Evolutionary conservation across 2,888 invertebrate species (phyloP).

Genomic region (Darwinula stevensoni): DNA sequence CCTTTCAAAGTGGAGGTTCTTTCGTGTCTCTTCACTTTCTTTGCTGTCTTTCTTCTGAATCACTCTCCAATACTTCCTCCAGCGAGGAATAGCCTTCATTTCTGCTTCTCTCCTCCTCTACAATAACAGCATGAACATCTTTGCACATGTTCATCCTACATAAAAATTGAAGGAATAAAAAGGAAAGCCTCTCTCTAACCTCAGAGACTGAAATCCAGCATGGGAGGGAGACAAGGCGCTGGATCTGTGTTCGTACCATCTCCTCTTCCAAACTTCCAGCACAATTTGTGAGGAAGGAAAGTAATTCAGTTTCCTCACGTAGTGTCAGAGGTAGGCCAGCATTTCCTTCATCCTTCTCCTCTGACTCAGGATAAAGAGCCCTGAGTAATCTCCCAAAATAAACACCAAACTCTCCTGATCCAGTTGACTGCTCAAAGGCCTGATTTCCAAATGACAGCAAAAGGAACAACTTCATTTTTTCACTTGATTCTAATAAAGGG

Average conservation of each 20-base stretch:
- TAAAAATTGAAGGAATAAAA: too few species aligned
- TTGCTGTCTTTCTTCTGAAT: constrained; percentile 45
- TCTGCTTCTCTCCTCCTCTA: constrained; percentile 52
- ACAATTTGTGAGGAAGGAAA: constrained; percentile 80
- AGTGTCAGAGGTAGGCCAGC: too few species aligned
- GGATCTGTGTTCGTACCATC: constrained; percentile 68
- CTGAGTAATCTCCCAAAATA: too few species aligned
- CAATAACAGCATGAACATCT: constrained; percentile 1
- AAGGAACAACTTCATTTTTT: too few species aligned
- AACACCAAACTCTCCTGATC: too few species aligned
- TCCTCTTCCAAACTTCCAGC: constrained; percentile 93
- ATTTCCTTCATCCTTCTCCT: too few species aligned
- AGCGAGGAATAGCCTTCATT: constrained; percentile 53
- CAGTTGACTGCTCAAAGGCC: too few species aligned
- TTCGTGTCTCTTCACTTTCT: constrained; percentile 10
- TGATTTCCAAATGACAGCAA: too few species aligned
- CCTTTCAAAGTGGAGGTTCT: constrained; percentile 34
- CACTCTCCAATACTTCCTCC: constrained; percentile 70
- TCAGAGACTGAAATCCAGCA: constrained; percentile 73
- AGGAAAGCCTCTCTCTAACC: constrained; percentile 24
- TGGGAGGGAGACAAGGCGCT: constrained; percentile 60
- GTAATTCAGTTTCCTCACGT: constrained; percentile 65
- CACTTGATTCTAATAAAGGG: too few species aligned
- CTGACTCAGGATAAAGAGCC: too few species aligned
- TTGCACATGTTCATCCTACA: too few species aligned